phyloP scores from a whole-genome alignment of 2,797 vertebrate species.

The Oophaga sylvatica region DNA sequence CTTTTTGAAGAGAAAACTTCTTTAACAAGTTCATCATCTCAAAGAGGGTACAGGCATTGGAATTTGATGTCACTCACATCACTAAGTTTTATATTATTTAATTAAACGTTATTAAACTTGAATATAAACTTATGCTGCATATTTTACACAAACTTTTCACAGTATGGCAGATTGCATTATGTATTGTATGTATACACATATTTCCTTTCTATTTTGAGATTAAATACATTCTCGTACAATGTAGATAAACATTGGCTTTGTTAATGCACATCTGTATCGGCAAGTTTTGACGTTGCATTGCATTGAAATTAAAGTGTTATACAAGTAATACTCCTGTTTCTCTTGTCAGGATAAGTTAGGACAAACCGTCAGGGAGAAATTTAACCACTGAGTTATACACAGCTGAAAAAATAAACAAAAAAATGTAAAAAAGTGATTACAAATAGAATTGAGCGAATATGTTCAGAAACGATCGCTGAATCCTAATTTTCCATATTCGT shows the following conservation, averaged over 20 bases:
- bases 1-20: not conserved
- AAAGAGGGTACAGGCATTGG: not conserved
- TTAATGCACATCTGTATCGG: not conserved
- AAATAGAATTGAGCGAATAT: too few relatives aligned
- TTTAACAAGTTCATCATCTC: not conserved
- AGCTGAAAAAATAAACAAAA: not conserved
- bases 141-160: not conserved
- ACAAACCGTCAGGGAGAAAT: not conserved
- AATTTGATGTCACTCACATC: not conserved
- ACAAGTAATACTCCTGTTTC: conserved; percentile 12
- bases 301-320: not conserved
- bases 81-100: not conserved
- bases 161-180: not conserved
- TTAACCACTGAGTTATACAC: not conserved
- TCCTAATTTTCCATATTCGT: too few relatives aligned
- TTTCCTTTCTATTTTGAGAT: not conserved
- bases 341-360: not conserved
- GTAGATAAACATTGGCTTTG: not conserved
- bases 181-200: not conserved
- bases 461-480: too few relatives aligned
- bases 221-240: not conserved
- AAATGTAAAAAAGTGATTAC: too few relatives aligned
- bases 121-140: not conserved
- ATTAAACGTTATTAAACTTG: not conserved
- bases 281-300: not conserved